Evolutionary conservation across 1,140 invertebrate species (phyloP).

Genomic region (Yoshiicerus persimilis): DNA sequence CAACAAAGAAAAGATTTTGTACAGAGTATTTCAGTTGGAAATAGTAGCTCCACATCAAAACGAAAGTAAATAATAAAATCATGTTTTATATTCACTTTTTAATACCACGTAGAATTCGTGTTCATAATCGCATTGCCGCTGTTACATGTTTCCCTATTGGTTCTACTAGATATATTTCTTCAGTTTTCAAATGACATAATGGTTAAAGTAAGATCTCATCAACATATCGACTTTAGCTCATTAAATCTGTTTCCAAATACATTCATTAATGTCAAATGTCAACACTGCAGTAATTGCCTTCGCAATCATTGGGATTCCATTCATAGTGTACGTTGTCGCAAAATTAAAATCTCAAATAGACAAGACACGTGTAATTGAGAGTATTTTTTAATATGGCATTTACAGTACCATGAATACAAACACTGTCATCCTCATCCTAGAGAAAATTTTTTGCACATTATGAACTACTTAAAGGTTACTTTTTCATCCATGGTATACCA

Average conservation of each 20-base stretch:
- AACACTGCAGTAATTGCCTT: not conserved
- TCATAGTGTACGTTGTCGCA: not conserved
- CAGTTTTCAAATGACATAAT: not conserved
- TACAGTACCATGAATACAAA: too few species aligned
- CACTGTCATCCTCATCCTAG: too few species aligned
- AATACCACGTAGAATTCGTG: not conserved
- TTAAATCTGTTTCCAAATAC: not conserved
- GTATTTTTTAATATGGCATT: not conserved
- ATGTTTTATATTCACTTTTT: not conserved
- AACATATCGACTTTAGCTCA: not conserved
- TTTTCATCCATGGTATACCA: too few species aligned
- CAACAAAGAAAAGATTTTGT: slow-evolving; percentile 72
- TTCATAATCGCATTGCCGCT: not conserved
- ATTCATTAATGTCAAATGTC: not conserved
- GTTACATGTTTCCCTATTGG: too few species aligned
- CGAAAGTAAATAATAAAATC: not conserved
- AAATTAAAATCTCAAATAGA: not conserved
- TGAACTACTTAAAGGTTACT: too few species aligned
- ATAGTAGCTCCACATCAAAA: not conserved
- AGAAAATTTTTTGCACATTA: too few species aligned
- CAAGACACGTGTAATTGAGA: not conserved
- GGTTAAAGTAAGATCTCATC: not conserved
- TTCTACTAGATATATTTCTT: too few species aligned
- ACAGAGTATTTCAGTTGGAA: slow-evolving; percentile 38
- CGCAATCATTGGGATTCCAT: not conserved